Percentiles rank a stretch among this genome's conserved stretches.
These are phyloP conservation scores for Rotaria sp. DNA, from an alignment of 2,888 invertebrate genomes.

Conservation along the genomic window DNA sequence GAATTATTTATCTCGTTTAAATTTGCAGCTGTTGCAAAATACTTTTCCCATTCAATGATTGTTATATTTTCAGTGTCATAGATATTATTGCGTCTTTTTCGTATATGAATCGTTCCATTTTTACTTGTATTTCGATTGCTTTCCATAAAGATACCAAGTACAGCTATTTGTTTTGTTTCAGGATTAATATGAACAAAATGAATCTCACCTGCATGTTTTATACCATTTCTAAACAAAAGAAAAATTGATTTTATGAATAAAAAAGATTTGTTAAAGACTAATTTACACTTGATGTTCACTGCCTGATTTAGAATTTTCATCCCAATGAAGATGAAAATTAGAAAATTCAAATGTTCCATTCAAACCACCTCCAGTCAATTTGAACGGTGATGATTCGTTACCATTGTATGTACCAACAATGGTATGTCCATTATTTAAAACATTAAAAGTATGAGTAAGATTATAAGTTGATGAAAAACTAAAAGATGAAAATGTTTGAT, in stretches of 20 bases:
- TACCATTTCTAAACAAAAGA: not conserved
- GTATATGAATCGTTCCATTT: not conserved
- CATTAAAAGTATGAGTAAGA: not conserved
- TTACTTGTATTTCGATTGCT: not conserved
- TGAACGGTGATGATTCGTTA: not conserved
- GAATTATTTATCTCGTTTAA: no score
- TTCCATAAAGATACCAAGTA: not conserved
- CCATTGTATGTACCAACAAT: not conserved
- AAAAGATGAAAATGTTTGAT: not conserved
- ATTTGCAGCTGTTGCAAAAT: no score
- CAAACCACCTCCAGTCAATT: not conserved
- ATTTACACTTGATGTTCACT: not conserved
- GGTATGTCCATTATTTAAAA: not conserved
- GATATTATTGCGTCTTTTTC: no score
- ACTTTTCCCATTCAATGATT: no score
- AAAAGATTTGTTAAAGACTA: no score
- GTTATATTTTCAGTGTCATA: no score
- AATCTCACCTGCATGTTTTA: not conserved
- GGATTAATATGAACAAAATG: not conserved
- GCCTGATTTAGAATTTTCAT: not conserved
- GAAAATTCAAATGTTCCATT: not conserved
- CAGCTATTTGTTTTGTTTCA: not conserved
- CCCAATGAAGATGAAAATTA: slow-evolving; percentile 18
- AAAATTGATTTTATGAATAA: no score
- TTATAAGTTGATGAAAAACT: not conserved